Percentiles rank a stretch among this genome's conserved stretches.
These are phyloP conservation scores for Ligdia adustata DNA, from an alignment of 2,888 invertebrate genomes.

Conservation along the genomic window DNA sequence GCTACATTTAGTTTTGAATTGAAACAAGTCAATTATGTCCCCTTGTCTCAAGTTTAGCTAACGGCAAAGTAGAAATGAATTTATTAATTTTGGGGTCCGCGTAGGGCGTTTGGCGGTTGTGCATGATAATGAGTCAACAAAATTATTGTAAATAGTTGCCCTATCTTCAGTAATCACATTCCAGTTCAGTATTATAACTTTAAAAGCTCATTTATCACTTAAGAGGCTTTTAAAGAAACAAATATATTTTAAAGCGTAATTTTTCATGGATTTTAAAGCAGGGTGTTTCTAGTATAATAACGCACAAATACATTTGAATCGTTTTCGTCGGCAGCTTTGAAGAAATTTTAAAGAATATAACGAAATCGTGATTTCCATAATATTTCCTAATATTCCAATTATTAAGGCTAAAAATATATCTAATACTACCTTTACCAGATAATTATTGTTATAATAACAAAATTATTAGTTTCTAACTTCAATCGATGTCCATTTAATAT, in stretches of 20 bases:
- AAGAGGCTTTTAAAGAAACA: conserved; percentile 38
- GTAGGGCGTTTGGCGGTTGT: conserved; percentile 51
- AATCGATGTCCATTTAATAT: conserved; percentile 18
- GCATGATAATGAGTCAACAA: conserved; percentile 45
- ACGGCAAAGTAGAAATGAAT: conserved; percentile 31
- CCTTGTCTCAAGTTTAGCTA: conserved; percentile 39
- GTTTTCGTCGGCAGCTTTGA: conserved; percentile 42
- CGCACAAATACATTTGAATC: conserved; percentile 64
- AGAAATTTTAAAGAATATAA: conserved; percentile 9
- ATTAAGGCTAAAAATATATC: conserved; percentile 9
- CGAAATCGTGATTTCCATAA: conserved; percentile 11
- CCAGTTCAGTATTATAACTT: conserved; percentile 46
- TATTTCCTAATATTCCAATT: conserved; percentile 13
- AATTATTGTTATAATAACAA: conserved; percentile 7
- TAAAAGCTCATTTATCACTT: conserved; percentile 34
- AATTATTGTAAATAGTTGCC: conserved; percentile 49
- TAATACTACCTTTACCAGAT: conserved; percentile 15
- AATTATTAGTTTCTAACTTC: conserved; percentile 9
- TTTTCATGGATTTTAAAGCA: conserved; percentile 53
- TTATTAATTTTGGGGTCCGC: conserved; percentile 37
- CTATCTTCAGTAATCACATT: conserved; percentile 40
- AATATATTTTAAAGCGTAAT: conserved; percentile 31
- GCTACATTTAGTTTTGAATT: conserved; percentile 28
- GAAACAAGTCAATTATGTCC: conserved; percentile 51
- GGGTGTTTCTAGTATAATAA: conserved; percentile 58